These are phyloP conservation scores for Agonopterix alstromeriana DNA, from an alignment of 2,888 invertebrate species.

Conservation along the genomic window DNA sequence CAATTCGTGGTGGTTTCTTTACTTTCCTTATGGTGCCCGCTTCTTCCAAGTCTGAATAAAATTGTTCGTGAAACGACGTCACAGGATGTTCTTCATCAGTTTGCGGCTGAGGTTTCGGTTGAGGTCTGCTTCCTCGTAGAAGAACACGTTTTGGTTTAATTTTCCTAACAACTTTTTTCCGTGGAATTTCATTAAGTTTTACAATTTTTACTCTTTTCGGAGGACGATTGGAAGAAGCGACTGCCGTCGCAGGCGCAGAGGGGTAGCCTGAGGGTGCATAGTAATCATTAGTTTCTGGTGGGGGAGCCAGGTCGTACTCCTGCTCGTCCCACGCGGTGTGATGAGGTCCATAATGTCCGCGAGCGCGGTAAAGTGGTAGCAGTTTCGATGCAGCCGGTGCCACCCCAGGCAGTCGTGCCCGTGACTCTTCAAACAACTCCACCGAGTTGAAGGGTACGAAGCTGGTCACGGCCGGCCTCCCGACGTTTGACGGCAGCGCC, in stretches of 20 bases:
- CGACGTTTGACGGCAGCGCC: slow-evolving; percentile 51
- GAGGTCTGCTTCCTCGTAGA: slow-evolving; percentile 33
- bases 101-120: slow-evolving; percentile 15
- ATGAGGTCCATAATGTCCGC: slow-evolving; percentile 66
- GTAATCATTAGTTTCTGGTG: slow-evolving; percentile 38
- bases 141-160: slow-evolving; percentile 52
- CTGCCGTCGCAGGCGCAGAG: slow-evolving; percentile 25
- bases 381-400: slow-evolving; percentile 51
- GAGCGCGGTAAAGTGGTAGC: slow-evolving; percentile 60
- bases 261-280: slow-evolving; percentile 40
- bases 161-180: slow-evolving; percentile 51
- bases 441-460: slow-evolving; percentile 50
- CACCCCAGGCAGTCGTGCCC: slow-evolving; percentile 31
- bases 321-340: slow-evolving; percentile 51
- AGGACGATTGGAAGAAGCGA: slow-evolving; percentile 23
- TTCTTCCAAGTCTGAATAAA: slow-evolving; percentile 66
- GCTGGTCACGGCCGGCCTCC: slow-evolving; percentile 45
- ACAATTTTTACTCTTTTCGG: slow-evolving; percentile 58
- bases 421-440: slow-evolving; percentile 50
- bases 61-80: slow-evolving; percentile 63
- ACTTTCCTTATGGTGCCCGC: slow-evolving; percentile 62
- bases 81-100: slow-evolving; percentile 58
- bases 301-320: slow-evolving; percentile 50
- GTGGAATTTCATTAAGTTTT: slow-evolving; percentile 49
- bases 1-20: slow-evolving; percentile 65